phyloP scores from a whole-genome alignment of 2,113 vertebrate genomes.

The Ondatra zibethicus region DNA sequence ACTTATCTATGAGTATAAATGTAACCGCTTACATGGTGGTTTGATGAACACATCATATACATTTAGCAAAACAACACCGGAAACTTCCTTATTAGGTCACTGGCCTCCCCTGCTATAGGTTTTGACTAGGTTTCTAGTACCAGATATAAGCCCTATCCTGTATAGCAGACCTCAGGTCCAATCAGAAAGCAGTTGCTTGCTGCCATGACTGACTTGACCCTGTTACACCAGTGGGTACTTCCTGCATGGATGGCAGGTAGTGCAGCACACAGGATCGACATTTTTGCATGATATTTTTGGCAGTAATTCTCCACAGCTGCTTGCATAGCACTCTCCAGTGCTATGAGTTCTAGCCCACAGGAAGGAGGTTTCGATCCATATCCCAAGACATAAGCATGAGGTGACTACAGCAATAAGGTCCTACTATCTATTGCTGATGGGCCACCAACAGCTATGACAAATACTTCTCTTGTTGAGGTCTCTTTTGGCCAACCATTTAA shows the following conservation, averaged over 20 bases:
- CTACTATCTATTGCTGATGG: not conserved
- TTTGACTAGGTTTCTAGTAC: too few relatives aligned
- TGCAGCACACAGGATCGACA: not conserved
- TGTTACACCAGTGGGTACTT: not conserved
- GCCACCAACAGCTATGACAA: not conserved
- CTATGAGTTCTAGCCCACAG: not conserved
- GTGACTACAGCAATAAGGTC: not conserved
- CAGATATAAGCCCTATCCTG: not conserved
- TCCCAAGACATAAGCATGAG: not conserved
- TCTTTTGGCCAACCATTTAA: not conserved
- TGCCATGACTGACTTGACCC: not conserved
- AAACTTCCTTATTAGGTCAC: not conserved
- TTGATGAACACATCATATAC: not conserved
- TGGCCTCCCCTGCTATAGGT: not conserved
- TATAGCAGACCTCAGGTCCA: not conserved
- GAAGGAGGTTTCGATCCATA: not conserved
- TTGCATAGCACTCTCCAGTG: not conserved
- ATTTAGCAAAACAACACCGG: not conserved
- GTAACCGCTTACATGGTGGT: not conserved
- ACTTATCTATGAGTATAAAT: not conserved
- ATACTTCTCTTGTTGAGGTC: not conserved
- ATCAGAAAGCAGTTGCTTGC: not conserved
- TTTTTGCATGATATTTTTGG: not conserved
- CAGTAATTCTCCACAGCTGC: not conserved
- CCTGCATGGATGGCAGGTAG: not conserved